Conservation (phyloP, 64 coral and sea anemone genomes). For the Montipora efflorescens region DNA sequence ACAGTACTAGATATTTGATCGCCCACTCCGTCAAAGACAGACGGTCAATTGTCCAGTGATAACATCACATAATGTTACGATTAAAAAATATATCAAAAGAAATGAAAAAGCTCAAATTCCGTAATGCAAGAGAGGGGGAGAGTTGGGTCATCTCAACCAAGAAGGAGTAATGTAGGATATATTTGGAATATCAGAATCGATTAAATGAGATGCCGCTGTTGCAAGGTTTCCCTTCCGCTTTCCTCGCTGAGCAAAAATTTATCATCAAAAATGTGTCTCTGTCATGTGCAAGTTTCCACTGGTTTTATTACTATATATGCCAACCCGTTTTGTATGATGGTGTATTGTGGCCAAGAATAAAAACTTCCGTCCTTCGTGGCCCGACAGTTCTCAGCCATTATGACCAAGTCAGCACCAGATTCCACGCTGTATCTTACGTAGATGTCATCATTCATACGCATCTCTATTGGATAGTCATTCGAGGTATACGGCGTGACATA, state of each 20-base stretch:
- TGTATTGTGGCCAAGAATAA: conserved; percentile 32
- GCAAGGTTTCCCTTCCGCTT: too few species aligned
- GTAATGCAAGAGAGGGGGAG: too few species aligned
- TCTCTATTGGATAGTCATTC: background rate
- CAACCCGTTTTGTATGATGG: conserved; percentile 33
- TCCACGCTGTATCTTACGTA: conserved; percentile 39
- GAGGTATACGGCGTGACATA: background rate
- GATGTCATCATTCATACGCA: background rate
- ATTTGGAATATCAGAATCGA: too few species aligned
- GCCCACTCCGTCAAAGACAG: too few species aligned
- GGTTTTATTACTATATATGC: background rate
- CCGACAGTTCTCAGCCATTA: conserved; percentile 31
- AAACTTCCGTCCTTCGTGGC: conserved; percentile 5
- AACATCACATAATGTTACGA: too few species aligned
- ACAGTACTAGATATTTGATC: too few species aligned
- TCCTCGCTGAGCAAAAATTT: background rate
- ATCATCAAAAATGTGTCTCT: background rate
- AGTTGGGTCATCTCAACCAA: too few species aligned
- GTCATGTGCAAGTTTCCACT: background rate
- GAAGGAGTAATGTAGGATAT: too few species aligned
- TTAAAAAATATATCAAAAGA: too few species aligned
- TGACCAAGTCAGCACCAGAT: conserved; percentile 35
- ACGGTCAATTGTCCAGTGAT: too few species aligned
- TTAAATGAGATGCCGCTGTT: too few species aligned
- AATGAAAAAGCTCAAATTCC: too few species aligned